Evolutionary conservation across 2,797 vertebrate genomes (phyloP).

Genomic region (Coracias cyanogaster): DNA sequence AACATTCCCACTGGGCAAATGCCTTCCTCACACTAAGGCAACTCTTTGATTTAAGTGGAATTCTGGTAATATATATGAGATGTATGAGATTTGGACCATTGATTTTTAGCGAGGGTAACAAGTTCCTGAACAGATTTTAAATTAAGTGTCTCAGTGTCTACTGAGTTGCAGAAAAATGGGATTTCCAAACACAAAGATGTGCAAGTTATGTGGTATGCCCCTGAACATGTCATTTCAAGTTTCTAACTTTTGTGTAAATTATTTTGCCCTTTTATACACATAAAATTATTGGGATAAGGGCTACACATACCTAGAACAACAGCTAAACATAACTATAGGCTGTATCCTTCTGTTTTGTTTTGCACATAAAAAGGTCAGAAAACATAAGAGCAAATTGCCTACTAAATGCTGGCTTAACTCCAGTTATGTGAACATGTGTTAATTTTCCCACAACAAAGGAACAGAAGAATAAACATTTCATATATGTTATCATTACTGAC

Average conservation of each 20-base stretch:
- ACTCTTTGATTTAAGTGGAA: slow-evolving; percentile 18
- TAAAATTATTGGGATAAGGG: not conserved
- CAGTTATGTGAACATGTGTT: not conserved
- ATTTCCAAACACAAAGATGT: not conserved
- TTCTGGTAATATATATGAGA: slow-evolving; percentile 31
- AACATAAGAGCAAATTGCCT: not conserved
- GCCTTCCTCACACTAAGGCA: not conserved
- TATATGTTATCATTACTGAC: not conserved
- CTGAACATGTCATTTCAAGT: not conserved
- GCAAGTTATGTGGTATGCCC: not conserved
- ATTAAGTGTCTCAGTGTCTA: slow-evolving; percentile 25
- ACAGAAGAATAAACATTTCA: not conserved
- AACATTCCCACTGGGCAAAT: slow-evolving; percentile 10
- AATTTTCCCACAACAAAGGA: not conserved
- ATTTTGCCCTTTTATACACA: not conserved
- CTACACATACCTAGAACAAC: not conserved
- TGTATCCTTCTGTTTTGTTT: not conserved
- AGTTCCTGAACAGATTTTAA: slow-evolving; percentile 34
- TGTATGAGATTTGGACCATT: slow-evolving; percentile 40
- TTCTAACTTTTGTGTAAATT: not conserved
- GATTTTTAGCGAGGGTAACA: slow-evolving; percentile 52
- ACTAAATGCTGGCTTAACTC: not conserved
- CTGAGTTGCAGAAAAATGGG: not conserved
- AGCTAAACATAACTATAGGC: not conserved
- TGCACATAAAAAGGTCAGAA: not conserved